Conservation (phyloP, 2,888 invertebrate species). For the Embidobia sp. region DNA sequence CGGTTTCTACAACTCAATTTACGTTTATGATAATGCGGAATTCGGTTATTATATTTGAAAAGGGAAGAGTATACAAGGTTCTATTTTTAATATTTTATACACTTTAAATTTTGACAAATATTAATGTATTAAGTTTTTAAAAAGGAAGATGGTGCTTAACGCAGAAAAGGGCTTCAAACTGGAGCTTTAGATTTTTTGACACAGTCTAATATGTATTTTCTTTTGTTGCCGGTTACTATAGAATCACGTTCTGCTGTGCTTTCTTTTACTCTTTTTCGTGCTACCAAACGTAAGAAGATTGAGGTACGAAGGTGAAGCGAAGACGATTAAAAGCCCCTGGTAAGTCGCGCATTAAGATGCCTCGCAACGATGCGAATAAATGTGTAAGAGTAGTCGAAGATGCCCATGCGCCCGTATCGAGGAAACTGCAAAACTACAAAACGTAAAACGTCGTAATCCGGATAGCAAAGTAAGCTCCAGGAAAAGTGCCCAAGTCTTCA, state of each 20-base stretch:
- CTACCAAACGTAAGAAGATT: constrained; percentile 52
- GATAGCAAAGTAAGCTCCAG: constrained; percentile 44
- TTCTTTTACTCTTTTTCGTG: constrained; percentile 36
- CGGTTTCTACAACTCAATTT: no score
- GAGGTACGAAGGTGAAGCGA: constrained; percentile 56
- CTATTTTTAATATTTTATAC: no score
- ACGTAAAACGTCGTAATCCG: constrained; percentile 57
- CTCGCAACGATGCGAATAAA: constrained; percentile 55
- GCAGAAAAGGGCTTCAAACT: no score
- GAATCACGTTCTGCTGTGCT: constrained; percentile 31
- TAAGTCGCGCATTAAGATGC: constrained; percentile 51
- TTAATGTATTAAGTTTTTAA: no score
- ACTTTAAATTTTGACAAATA: no score
- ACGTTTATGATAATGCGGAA: no score
- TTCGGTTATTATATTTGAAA: no score
- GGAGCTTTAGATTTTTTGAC: no score
- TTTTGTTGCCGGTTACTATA: constrained; percentile 32
- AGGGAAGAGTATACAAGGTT: no score
- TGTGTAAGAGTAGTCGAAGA: constrained; percentile 48
- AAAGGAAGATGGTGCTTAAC: no score
- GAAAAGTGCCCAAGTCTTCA: constrained; percentile 40
- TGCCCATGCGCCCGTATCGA: constrained; percentile 34
- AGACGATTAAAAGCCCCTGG: constrained; percentile 53
- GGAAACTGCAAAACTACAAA: constrained; percentile 47
- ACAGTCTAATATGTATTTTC: background rate